These are phyloP conservation scores for Copidosoma aretas DNA, from an alignment of 2,888 invertebrate species.

Conservation along the genomic window DNA sequence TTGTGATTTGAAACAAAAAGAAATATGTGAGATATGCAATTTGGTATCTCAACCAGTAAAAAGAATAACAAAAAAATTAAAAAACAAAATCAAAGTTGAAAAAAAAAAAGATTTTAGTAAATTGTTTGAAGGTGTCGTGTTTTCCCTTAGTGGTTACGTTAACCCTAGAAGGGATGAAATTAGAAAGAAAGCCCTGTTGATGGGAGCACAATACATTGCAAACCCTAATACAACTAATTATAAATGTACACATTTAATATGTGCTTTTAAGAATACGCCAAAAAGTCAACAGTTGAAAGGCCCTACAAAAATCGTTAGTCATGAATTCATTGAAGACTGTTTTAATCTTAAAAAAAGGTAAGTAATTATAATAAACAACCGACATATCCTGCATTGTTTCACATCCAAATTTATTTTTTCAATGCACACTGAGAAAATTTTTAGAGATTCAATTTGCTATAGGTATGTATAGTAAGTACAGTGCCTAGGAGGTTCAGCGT, in stretches of 20 bases:
- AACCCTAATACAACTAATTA: conserved; percentile 56
- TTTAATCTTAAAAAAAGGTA: conserved; percentile 56
- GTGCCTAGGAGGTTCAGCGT: too few relatives aligned
- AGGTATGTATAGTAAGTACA: too few relatives aligned
- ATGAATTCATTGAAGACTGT: conserved; percentile 57
- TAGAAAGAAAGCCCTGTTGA: conserved; percentile 55
- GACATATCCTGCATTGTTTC: neutral
- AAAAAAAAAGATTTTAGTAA: conserved; percentile 50
- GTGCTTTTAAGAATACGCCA: conserved; percentile 60
- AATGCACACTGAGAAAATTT: too few relatives aligned
- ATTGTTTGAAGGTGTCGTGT: conserved; percentile 52
- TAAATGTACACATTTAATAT: conserved; percentile 56
- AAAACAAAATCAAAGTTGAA: conserved; percentile 32
- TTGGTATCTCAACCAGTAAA: conserved; percentile 41
- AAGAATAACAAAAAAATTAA: conserved; percentile 11
- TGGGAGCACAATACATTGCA: conserved; percentile 58
- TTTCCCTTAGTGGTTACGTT: conserved; percentile 58
- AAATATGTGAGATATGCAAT: conserved; percentile 50
- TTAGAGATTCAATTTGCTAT: too few relatives aligned
- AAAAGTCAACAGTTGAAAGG: conserved; percentile 54
- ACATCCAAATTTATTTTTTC: neutral
- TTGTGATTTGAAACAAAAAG: conserved; percentile 47
- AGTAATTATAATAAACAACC: neutral
- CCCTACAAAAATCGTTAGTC: conserved; percentile 54
- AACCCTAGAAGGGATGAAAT: conserved; percentile 59